Evolutionary conservation across 1,140 invertebrate genomes (phyloP).

Genomic region (Parapsyche elsis): DNA sequence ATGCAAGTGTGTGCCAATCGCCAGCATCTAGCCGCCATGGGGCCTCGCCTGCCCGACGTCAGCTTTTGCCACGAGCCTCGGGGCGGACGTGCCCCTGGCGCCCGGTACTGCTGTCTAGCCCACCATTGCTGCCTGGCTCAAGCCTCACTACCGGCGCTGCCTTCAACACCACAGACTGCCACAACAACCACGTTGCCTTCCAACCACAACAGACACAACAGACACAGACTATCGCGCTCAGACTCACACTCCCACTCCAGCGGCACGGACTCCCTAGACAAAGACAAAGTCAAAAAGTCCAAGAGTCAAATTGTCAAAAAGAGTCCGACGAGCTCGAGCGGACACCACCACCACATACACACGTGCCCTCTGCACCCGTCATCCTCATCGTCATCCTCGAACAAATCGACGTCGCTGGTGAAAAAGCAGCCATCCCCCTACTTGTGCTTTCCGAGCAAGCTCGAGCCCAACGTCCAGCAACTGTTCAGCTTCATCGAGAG

Average conservation of each 20-base stretch:
- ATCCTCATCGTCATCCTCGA: constrained; percentile 59
- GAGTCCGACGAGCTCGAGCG: constrained; percentile 57
- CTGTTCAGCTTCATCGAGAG: constrained; percentile 81
- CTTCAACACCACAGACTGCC: constrained; percentile 57
- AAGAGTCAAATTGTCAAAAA: constrained; percentile 58
- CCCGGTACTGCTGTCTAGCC: constrained; percentile 65
- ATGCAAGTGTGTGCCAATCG: constrained; percentile 76
- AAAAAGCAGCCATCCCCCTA: constrained; percentile 61
- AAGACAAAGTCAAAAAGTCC: constrained; percentile 56
- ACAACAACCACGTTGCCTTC: constrained; percentile 59
- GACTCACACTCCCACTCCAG: constrained; percentile 63
- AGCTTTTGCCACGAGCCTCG: constrained; percentile 66
- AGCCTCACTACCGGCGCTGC: constrained; percentile 59
- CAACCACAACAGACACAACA: constrained; percentile 60
- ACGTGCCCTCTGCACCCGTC: constrained; percentile 65
- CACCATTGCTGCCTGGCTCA: constrained; percentile 65
- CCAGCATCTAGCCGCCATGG: constrained; percentile 64
- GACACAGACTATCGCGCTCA: constrained; percentile 60
- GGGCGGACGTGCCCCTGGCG: constrained; percentile 62
- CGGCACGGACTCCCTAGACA: constrained; percentile 63
- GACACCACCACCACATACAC: constrained; percentile 61
- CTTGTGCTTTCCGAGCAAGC: constrained; percentile 66
- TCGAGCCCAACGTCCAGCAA: constrained; percentile 80
- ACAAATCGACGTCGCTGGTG: background rate
- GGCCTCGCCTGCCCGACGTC: constrained; percentile 64